Conservation (phyloP, 1,140 invertebrate species). For the Ostrea edulis region DNA sequence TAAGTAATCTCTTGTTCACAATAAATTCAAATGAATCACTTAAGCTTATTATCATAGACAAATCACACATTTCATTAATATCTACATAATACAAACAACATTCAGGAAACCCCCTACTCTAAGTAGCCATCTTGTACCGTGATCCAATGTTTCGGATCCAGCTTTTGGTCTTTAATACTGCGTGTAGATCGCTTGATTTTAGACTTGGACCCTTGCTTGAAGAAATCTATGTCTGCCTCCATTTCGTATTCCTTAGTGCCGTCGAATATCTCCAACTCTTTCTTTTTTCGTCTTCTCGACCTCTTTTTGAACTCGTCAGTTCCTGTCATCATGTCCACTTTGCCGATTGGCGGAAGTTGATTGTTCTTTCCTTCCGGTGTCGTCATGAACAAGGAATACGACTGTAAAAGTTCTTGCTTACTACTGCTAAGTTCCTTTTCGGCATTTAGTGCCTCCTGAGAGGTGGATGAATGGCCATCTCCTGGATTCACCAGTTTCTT, state of each 20-base stretch:
- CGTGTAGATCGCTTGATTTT: constrained; percentile 63
- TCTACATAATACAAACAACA: neutral
- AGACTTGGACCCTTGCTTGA: constrained; percentile 56
- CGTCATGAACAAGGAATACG: constrained; percentile 26
- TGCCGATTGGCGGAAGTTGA: constrained; percentile 40
- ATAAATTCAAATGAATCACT: neutral
- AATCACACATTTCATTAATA: constrained; percentile 1
- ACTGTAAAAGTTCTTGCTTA: constrained; percentile 43
- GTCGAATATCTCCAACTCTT: constrained; percentile 65
- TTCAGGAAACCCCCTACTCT: neutral
- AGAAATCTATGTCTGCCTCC: constrained; percentile 61
- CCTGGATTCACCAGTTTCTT: constrained; percentile 40
- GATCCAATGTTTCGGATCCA: constrained; percentile 56
- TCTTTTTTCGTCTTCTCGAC: constrained; percentile 53
- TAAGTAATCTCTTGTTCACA: neutral
- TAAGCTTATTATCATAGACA: neutral
- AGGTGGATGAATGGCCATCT: neutral
- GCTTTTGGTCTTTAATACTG: constrained; percentile 56
- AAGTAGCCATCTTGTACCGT: constrained; percentile 57
- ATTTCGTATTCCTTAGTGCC: constrained; percentile 64
- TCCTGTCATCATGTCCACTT: constrained; percentile 45
- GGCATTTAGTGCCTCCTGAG: neutral
- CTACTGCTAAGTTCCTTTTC: constrained; percentile 37
- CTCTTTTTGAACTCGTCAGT: constrained; percentile 50
- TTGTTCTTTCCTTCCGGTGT: constrained; percentile 37